Evolutionary conservation across 2,113 vertebrate genomes (phyloP).

Genomic region (Ceuthmochares aereus): DNA sequence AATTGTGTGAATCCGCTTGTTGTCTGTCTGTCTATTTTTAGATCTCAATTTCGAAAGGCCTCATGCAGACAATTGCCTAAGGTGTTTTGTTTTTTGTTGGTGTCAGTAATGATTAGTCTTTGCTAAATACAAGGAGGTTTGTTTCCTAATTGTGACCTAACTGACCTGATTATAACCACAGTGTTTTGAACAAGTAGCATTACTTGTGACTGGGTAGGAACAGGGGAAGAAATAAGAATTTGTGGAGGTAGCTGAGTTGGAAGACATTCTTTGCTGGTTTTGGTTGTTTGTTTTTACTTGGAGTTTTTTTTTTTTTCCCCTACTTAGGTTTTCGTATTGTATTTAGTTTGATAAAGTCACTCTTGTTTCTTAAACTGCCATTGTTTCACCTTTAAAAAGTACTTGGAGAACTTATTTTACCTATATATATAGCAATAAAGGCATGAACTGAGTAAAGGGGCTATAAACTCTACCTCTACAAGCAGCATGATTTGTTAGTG

Average conservation of each 20-base stretch:
- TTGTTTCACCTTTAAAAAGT: not conserved
- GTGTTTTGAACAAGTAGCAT: not conserved
- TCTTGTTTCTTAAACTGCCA: not conserved
- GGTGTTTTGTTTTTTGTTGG: not conserved
- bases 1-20: slow-evolving; percentile 10
- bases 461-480: not conserved
- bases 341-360: not conserved
- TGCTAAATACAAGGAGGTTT: not conserved
- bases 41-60: not conserved
- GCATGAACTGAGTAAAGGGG: not conserved
- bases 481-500: not conserved
- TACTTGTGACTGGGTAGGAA: not conserved
- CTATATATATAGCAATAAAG: not conserved
- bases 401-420: not conserved
- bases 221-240: not conserved
- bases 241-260: not conserved
- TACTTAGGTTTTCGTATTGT: not conserved
- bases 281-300: not conserved
- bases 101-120: not conserved
- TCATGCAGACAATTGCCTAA: not conserved
- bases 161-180: not conserved
- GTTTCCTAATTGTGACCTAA: not conserved
- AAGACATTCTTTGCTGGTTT: not conserved
- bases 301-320: not conserved
- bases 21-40: not conserved